Base-by-base conservation (phyloP, 2,113 vertebrate species). In the Cyprinodon tularosa region DNA sequence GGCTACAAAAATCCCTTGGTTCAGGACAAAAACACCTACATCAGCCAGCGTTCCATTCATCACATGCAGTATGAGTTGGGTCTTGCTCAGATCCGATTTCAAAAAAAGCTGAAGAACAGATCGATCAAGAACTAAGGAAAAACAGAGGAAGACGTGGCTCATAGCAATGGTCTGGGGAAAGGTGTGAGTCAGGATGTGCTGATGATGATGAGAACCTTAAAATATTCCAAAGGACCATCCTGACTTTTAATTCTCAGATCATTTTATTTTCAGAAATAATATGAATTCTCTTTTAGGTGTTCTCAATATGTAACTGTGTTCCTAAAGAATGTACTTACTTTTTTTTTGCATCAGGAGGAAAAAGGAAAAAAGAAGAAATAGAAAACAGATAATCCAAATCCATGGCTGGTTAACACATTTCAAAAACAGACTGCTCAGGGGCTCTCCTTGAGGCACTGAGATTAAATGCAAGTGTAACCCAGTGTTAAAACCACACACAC, bases 121-220 rank as follows among this genome's bases (percentile, higher is more conserved):
- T 78, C 20, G 48, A 86, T 38, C 0, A 44, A 61, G 37, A 42
- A 0, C 1, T 68, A 0, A 67, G 0, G 29, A 57, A 76, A 62
- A n/a, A n/a, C 12, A 14, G 65, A 48, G 11, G 63, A 71, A 10
- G 82, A 74, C 15, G n/a, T 47, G 17, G 63, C 71, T 38, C 38
- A 74, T 60, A 90, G 84, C 36, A 94, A 86, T 0, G 85, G 89
- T 4, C 71, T 98, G 68, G 91, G 84, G 85, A 96, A 95, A 86
- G 94, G 93, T 3, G 89, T 95, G 84, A 98, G 96, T 83, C 96
- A 95, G 85, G 96, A 99, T 39, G 42, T 94, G 39, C 86, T 99
- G 29, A 93, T 98, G 78, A 93, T 97, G 98, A 97, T 99, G 93
- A 85, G 77, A 76, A 38, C 12, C 9, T 12, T 45, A 10, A 74